Conservation (phyloP, 2,888 invertebrate genomes). For the Boloria euphrosyne region DNA sequence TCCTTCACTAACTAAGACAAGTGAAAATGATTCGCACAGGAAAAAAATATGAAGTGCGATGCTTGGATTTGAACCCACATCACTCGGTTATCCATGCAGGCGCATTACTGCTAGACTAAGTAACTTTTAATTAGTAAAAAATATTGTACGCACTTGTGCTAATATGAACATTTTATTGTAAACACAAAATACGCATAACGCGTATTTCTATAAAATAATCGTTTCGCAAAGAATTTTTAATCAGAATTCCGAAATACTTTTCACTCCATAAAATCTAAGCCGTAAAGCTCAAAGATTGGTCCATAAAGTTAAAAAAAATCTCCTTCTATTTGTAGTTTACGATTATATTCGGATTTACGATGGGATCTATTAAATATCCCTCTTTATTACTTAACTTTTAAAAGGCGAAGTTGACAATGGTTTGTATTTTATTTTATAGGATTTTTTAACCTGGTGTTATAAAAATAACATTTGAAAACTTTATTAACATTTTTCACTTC, state of each 20-base stretch:
- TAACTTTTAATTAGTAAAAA: too few species aligned
- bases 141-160: neutral
- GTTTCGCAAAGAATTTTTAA: slow-evolving; percentile 7
- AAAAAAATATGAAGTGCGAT: too few species aligned
- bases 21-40: too few species aligned
- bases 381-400: slow-evolving; percentile 25
- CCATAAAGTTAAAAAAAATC: slow-evolving; percentile 30
- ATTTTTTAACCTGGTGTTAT: neutral
- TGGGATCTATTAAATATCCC: slow-evolving; percentile 35
- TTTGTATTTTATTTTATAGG: neutral
- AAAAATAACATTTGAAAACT: too few species aligned
- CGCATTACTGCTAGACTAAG: too few species aligned
- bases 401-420: neutral
- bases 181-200: too few species aligned
- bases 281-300: slow-evolving; percentile 36
- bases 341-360: slow-evolving; percentile 40
- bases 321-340: slow-evolving; percentile 38
- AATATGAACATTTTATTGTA: neutral
- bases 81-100: too few species aligned
- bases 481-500: too few species aligned
- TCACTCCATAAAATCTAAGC: slow-evolving; percentile 32
- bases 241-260: slow-evolving; percentile 23
- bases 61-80: too few species aligned
- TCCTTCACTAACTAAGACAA: too few species aligned
- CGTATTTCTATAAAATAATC: neutral